phyloP scores from a whole-genome alignment of 2,888 invertebrate genomes.

The Rhagium mordax region DNA sequence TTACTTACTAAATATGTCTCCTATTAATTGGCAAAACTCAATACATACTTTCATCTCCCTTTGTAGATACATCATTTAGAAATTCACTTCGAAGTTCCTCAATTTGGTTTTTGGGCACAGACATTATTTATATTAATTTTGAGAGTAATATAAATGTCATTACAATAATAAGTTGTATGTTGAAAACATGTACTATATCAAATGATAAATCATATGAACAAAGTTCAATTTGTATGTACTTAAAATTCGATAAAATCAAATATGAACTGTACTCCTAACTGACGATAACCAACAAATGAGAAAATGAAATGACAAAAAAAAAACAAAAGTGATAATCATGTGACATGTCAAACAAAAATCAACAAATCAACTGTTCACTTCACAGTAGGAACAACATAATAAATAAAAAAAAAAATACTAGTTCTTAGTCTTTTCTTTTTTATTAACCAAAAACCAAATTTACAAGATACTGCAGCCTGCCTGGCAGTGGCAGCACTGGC shows the following conservation, averaged over 20 bases:
- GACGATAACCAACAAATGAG: not conserved
- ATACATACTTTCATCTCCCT: constrained; percentile 61
- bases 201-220: constrained; percentile 1
- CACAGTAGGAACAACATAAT: not conserved
- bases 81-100: constrained; percentile 63
- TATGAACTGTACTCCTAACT: not conserved
- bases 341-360: not conserved
- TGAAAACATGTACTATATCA: not conserved
- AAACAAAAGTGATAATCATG: not conserved
- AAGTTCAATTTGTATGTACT: constrained; percentile 6
- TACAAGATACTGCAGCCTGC: no score
- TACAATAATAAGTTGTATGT: not conserved
- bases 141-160: not conserved
- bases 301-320: not conserved
- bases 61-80: constrained; percentile 60
- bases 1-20: not conserved
- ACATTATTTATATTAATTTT: constrained; percentile 17
- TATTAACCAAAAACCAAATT: no score
- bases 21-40: not conserved
- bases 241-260: not conserved
- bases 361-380: not conserved
- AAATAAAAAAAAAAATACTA: no score
- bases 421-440: no score
- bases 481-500: no score
- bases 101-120: constrained; percentile 56